These are phyloP conservation scores for Darevskia mixta DNA, from an alignment of 2,797 vertebrate genomes.

Conservation along the genomic window DNA sequence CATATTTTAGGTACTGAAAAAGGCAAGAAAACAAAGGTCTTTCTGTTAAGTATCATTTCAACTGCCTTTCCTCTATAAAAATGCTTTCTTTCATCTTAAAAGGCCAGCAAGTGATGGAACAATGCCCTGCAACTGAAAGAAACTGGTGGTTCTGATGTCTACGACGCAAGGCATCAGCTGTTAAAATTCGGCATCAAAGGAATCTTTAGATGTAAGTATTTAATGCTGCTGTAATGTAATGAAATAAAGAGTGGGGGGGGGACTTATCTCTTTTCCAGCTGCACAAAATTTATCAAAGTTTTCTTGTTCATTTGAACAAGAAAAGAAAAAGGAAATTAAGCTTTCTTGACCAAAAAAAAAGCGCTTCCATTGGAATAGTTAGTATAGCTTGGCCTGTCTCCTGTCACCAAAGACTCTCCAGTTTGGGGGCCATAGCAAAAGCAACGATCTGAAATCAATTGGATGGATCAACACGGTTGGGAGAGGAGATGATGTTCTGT, in stretches of 20 bases:
- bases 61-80: constrained; percentile 12
- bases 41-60: constrained; percentile 1
- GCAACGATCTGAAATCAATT: background rate
- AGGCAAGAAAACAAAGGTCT: background rate
- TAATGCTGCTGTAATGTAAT: constrained; percentile 6
- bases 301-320: constrained; percentile 18
- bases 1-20: constrained; percentile 24
- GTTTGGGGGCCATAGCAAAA: background rate
- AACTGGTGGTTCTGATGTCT: background rate
- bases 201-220: constrained; percentile 23
- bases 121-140: background rate
- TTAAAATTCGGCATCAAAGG: constrained; percentile 1
- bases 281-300: constrained; percentile 36
- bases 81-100: constrained; percentile 9
- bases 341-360: background rate
- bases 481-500: background rate
- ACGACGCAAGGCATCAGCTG: constrained; percentile 12
- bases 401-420: background rate
- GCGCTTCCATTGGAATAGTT: background rate
- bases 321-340: background rate
- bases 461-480: background rate
- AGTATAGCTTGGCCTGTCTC: background rate
- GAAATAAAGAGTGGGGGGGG: constrained; percentile 29
- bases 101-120: constrained; percentile 4
- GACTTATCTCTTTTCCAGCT: constrained; percentile 1